Conservation (phyloP, 1,140 invertebrate species). For the Hyphantria cunea region DNA sequence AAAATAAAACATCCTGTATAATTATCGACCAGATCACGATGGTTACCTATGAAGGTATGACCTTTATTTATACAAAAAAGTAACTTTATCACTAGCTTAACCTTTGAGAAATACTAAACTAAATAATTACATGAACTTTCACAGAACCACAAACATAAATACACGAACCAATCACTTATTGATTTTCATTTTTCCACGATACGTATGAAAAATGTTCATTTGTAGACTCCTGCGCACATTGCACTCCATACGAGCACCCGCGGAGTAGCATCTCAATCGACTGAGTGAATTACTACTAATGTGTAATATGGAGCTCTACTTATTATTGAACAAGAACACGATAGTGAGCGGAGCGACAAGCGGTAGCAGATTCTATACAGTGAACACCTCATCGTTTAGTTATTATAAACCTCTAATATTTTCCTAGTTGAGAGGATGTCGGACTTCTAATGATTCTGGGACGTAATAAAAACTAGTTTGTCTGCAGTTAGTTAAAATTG, state of each 20-base stretch:
- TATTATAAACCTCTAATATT: too few species aligned
- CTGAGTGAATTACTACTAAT: constrained; percentile 60
- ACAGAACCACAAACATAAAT: constrained; percentile 15
- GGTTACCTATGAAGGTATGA: too few species aligned
- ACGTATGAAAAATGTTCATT: not conserved
- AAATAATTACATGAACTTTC: too few species aligned
- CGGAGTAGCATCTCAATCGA: constrained; percentile 68
- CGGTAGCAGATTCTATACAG: not conserved
- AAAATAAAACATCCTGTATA: too few species aligned
- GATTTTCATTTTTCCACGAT: constrained; percentile 3
- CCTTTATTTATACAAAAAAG: too few species aligned
- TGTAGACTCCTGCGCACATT: constrained; percentile 49
- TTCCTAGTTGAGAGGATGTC: too few species aligned
- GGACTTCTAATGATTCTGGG: too few species aligned
- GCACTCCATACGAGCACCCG: constrained; percentile 62
- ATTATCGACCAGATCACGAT: too few species aligned
- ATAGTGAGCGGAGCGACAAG: constrained; percentile 50
- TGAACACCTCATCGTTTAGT: too few species aligned
- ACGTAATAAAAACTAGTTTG: too few species aligned
- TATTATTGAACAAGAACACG: constrained; percentile 13
- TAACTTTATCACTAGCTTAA: too few species aligned
- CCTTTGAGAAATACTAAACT: not conserved
- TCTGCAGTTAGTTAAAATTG: too few species aligned
- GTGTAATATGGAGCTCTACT: constrained; percentile 29
- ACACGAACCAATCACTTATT: constrained; percentile 29